phyloP scores from a whole-genome alignment of 2,888 invertebrate genomes.

The Endotricha flammealis region DNA sequence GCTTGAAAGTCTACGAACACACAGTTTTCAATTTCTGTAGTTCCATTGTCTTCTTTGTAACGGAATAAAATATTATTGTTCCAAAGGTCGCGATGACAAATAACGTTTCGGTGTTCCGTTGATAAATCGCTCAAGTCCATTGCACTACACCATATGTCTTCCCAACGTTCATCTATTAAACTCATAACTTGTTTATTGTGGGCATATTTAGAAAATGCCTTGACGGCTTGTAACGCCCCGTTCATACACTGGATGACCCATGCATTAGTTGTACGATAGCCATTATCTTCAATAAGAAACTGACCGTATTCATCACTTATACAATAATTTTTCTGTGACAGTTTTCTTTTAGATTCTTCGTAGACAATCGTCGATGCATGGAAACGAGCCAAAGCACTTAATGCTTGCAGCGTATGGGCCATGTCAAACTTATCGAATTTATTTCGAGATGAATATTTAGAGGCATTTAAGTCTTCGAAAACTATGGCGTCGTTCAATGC shows the following conservation, averaged over 20 bases:
- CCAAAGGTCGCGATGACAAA: constrained; percentile 81
- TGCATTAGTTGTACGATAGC: constrained; percentile 37
- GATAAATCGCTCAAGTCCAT: constrained; percentile 43
- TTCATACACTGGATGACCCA: constrained; percentile 60
- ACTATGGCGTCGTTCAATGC: constrained; percentile 49
- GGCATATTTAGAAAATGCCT: constrained; percentile 47
- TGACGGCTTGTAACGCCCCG: constrained; percentile 52
- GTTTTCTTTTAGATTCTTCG: constrained; percentile 58
- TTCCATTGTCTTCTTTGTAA: constrained; percentile 35
- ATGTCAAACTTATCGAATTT: constrained; percentile 61
- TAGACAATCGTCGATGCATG: constrained; percentile 74
- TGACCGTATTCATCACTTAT: constrained; percentile 45
- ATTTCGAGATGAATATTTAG: constrained; percentile 44
- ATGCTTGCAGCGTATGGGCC: constrained; percentile 61
- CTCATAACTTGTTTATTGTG: constrained; percentile 26
- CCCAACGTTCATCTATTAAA: constrained; percentile 45
- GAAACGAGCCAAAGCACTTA: constrained; percentile 65
- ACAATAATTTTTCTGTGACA: constrained; percentile 33
- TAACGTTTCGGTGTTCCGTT: constrained; percentile 60
- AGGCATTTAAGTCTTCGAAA: constrained; percentile 57
- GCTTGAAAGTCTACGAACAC: constrained; percentile 84
- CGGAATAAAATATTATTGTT: constrained; percentile 80
- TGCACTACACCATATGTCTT: constrained; percentile 43
- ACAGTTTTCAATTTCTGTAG: constrained; percentile 71
- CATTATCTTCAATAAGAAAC: constrained; percentile 38